These are phyloP conservation scores for Anguilla pacifica DNA, from an alignment of 2,797 vertebrate genomes.

Conservation along the genomic window DNA sequence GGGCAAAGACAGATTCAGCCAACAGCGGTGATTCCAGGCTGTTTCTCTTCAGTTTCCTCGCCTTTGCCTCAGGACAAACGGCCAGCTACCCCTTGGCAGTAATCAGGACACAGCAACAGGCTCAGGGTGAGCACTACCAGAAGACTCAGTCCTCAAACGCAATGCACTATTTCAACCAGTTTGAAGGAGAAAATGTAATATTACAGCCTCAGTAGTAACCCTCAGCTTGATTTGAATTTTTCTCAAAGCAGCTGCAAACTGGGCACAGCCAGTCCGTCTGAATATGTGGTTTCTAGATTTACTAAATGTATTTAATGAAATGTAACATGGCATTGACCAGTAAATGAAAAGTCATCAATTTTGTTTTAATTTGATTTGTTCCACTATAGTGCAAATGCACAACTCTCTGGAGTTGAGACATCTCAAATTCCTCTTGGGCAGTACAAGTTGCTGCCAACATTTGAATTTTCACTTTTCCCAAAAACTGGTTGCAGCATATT, in stretches of 20 bases:
- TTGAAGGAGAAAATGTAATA: neutral
- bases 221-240: neutral
- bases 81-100: slow-evolving; percentile 75
- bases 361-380: neutral
- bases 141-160: neutral
- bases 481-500: neutral
- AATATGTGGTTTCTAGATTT: neutral
- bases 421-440: neutral
- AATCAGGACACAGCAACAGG: slow-evolving; percentile 75
- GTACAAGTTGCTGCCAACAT: neutral
- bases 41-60: slow-evolving; percentile 76
- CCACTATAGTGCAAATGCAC: neutral
- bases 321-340: neutral
- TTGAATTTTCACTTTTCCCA: neutral
- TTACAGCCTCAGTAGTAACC: neutral
- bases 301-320: slow-evolving; percentile 1
- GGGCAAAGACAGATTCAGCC: slow-evolving; percentile 64
- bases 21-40: slow-evolving; percentile 70
- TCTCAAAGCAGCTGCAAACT: neutral
- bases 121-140: slow-evolving; percentile 59
- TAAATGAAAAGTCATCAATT: neutral
- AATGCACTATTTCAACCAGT: neutral
- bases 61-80: slow-evolving; percentile 72
- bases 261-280: neutral
- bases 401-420: neutral